Percentiles rank a stretch among this genome's conserved stretches.
Evolutionary conservation across 2,888 invertebrate species (phyloP).

Genomic region (Xiphydria camelus): DNA sequence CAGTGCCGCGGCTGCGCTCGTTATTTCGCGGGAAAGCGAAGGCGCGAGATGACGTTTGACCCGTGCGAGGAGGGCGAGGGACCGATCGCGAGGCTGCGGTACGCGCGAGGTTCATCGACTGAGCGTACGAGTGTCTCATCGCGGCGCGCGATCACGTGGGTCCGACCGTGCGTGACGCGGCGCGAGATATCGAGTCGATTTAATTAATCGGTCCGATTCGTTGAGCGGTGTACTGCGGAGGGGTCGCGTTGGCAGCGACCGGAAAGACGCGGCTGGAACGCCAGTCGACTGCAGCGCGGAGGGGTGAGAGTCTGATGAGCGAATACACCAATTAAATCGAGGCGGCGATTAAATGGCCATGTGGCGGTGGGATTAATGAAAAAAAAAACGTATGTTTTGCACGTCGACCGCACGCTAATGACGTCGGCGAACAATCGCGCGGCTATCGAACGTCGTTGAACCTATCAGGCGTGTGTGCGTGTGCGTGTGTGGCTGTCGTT

Average conservation of each 20-base stretch:
- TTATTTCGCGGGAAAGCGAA: too few relatives aligned
- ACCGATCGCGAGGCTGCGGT: too few relatives aligned
- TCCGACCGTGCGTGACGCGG: too few relatives aligned
- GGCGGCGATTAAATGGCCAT: constrained; percentile 42
- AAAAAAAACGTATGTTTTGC: constrained; percentile 40
- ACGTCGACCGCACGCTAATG: constrained; percentile 28
- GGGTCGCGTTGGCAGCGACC: constrained; percentile 9
- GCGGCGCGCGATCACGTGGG: too few relatives aligned
- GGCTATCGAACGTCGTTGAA: too few relatives aligned
- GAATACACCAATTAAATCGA: constrained; percentile 45
- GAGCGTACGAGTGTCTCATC: too few relatives aligned
- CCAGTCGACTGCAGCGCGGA: constrained; percentile 5
- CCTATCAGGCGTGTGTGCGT: too few relatives aligned
- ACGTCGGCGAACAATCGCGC: constrained; percentile 31
- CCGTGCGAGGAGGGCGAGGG: too few relatives aligned
- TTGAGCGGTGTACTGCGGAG: constrained; percentile 23
- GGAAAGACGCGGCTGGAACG: constrained; percentile 7
- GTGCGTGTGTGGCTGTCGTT: too few relatives aligned
- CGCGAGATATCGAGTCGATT: constrained; percentile 22
- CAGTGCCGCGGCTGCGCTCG: too few relatives aligned
- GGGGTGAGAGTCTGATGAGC: constrained; percentile 33
- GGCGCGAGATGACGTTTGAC: too few relatives aligned
- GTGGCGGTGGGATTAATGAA: constrained; percentile 38
- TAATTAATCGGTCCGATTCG: constrained; percentile 34
- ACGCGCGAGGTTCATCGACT: too few relatives aligned